phyloP scores from a whole-genome alignment of 2,888 invertebrate genomes.

The Dorcus hopei region DNA sequence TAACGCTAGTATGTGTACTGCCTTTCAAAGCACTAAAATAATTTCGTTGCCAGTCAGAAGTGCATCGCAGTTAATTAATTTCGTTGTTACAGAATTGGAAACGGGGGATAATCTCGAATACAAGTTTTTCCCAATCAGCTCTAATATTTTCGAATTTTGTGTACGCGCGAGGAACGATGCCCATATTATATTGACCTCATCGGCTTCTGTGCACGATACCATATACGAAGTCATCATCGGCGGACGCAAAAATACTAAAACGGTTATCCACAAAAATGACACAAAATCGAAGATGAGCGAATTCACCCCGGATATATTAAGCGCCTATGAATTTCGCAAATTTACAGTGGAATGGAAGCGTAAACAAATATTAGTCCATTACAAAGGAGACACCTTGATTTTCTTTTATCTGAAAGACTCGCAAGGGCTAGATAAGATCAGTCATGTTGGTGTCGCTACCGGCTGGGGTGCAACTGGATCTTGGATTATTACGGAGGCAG shows the following conservation, averaged over 20 bases:
- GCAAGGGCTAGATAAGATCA: no score
- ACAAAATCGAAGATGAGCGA: constrained; percentile 54
- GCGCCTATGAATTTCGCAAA: no score
- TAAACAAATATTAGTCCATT: no score
- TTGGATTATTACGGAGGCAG: constrained; percentile 60
- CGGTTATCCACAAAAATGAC: constrained; percentile 75
- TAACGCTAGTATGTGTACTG: no score
- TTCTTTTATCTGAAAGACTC: no score
- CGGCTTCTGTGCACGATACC: constrained; percentile 68
- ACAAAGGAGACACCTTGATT: constrained; percentile 56
- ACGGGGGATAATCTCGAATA: constrained; percentile 72
- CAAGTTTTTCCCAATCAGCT: constrained; percentile 68
- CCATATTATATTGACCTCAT: constrained; percentile 74
- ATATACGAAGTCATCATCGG: constrained; percentile 87
- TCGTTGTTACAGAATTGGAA: constrained; percentile 64
- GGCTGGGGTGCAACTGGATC: constrained; percentile 83
- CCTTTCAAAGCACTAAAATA: no score
- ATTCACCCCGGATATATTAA: no score
- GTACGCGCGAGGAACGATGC: constrained; percentile 80
- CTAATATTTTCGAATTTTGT: constrained; percentile 71
- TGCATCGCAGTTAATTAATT: no score
- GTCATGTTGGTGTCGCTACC: constrained; percentile 47
- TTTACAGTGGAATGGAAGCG: no score
- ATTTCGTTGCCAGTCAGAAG: no score
- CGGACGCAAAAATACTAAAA: constrained; percentile 83